A percentile compares a stretch with the other conserved stretches of the same genome.
These are phyloP conservation scores for Troilus luridus DNA, from an alignment of 2,888 invertebrate genomes.

Conservation along the genomic window DNA sequence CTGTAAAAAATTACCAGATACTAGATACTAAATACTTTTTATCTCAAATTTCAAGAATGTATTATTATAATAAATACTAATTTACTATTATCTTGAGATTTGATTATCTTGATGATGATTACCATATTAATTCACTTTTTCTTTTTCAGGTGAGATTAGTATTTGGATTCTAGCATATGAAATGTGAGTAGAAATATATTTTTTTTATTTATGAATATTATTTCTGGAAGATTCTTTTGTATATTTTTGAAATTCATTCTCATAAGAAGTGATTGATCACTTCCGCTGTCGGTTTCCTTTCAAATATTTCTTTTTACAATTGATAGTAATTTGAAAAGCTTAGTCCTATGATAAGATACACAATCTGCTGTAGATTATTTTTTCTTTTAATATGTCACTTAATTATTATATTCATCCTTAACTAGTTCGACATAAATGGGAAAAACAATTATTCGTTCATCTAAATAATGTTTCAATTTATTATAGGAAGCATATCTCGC, in stretches of 20 bases:
- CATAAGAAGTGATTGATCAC: neutral
- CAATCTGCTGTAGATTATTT: neutral
- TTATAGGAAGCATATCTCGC: too few species aligned
- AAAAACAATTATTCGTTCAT: neutral
- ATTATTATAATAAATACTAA: neutral
- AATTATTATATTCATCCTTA: neutral
- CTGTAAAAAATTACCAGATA: neutral
- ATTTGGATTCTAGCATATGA: neutral
- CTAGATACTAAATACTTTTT: neutral
- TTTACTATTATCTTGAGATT: neutral
- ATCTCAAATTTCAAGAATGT: neutral
- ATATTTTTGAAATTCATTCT: neutral
- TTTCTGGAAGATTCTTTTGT: neutral
- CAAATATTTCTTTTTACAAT: neutral
- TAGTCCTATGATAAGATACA: neutral
- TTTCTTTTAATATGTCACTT: neutral
- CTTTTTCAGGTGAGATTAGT: conserved; percentile 4
- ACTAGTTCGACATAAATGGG: neutral
- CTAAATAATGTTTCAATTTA: neutral
- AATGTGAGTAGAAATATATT: neutral
- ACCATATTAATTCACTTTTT: neutral
- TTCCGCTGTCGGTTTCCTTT: conserved; percentile 6
- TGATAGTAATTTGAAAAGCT: neutral
- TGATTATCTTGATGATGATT: neutral
- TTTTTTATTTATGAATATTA: neutral